Percentiles rank a stretch among this genome's conserved stretches.
Conservation (phyloP, 2,888 invertebrate genomes). For the Eremobia ochroleuca region DNA sequence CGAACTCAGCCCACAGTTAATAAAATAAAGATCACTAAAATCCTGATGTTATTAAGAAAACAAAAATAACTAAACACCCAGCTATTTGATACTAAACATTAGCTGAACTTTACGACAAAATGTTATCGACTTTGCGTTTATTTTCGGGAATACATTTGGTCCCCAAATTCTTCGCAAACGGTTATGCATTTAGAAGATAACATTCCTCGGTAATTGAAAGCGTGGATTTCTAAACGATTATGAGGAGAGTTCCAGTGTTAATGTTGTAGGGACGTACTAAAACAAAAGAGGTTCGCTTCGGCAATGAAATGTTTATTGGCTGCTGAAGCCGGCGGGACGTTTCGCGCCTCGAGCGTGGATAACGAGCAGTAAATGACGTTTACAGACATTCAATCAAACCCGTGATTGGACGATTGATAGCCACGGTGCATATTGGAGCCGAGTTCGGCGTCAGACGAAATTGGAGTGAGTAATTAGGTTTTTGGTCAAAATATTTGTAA, state of each 20-base stretch:
- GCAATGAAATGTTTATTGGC: slow-evolving; percentile 82
- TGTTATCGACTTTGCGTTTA: slow-evolving; percentile 36
- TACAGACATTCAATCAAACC: slow-evolving; percentile 84
- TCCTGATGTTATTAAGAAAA: slow-evolving; percentile 3
- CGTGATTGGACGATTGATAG: slow-evolving; percentile 80
- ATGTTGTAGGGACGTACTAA: slow-evolving; percentile 64
- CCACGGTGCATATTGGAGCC: slow-evolving; percentile 70
- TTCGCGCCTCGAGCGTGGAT: slow-evolving; percentile 82
- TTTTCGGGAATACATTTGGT: slow-evolving; percentile 43
- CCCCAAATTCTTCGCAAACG: slow-evolving; percentile 38
- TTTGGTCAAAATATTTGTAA: slow-evolving; percentile 54
- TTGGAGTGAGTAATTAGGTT: slow-evolving; percentile 71
- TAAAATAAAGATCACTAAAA: slow-evolving; percentile 23
- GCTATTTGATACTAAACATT: slow-evolving; percentile 51
- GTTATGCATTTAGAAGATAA: slow-evolving; percentile 55
- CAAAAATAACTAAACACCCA: slow-evolving; percentile 34
- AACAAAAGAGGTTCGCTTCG: slow-evolving; percentile 71
- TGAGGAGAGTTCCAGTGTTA: slow-evolving; percentile 61
- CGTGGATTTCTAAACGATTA: slow-evolving; percentile 57
- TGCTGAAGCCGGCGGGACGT: slow-evolving; percentile 70
- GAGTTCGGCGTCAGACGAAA: slow-evolving; percentile 67
- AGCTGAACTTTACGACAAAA: slow-evolving; percentile 56
- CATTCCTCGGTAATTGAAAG: slow-evolving; percentile 39
- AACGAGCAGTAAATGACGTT: slow-evolving; percentile 85
- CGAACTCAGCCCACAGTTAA: slow-evolving; percentile 16